Percentiles rank a stretch among this genome's conserved stretches.
phyloP scores from a whole-genome alignment of 2,888 invertebrate genomes.

The Chymomyza fuscimana region DNA sequence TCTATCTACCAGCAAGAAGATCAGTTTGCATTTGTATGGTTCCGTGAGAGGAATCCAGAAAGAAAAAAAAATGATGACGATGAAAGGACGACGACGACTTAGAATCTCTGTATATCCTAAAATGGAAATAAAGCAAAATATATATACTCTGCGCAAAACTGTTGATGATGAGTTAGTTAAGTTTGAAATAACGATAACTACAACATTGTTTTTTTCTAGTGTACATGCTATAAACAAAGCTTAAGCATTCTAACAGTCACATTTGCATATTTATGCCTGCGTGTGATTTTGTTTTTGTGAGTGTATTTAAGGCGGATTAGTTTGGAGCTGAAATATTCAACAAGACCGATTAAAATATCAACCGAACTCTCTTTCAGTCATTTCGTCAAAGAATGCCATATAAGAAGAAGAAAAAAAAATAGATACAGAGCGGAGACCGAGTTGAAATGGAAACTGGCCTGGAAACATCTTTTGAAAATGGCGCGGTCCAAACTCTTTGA shows the following conservation, averaged over 20 bases:
- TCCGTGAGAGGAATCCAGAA: no score
- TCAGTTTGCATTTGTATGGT: no score
- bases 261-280: conserved; percentile 38
- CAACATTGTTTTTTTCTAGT: conserved; percentile 11
- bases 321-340: conserved; percentile 47
- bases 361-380: conserved; percentile 41
- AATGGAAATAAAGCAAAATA: no score
- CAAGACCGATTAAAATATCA: conserved; percentile 70
- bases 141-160: no score
- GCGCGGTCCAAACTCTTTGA: conserved; percentile 44
- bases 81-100: no score
- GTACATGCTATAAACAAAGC: conserved; percentile 20
- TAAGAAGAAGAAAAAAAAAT: neutral
- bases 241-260: conserved; percentile 16
- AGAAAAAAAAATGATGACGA: no score
- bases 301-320: neutral
- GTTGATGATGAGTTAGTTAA: neutral
- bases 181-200: neutral
- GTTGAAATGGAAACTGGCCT: conserved; percentile 68
- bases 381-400: neutral
- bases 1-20: no score
- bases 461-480: conserved; percentile 10
- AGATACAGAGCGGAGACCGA: neutral
- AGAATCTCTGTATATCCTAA: no score
- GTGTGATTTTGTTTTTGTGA: neutral